Evolutionary conservation across 1,140 invertebrate genomes (phyloP).

Genomic region (Eupristina koningsbergeri): DNA sequence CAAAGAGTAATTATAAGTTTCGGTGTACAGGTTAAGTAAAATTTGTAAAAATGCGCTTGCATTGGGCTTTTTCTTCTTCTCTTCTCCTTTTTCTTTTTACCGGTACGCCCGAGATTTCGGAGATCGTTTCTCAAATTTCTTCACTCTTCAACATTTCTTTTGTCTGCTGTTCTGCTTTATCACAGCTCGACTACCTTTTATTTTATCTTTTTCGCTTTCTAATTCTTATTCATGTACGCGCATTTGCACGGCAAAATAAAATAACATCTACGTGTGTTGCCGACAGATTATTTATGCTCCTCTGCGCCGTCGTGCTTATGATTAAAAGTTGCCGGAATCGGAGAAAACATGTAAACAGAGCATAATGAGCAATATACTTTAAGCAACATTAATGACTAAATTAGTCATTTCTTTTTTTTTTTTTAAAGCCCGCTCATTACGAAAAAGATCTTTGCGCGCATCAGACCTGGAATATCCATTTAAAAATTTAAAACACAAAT

Average conservation of each 20-base stretch:
- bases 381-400: neutral
- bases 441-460: neutral
- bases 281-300: slow-evolving; percentile 34
- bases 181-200: neutral
- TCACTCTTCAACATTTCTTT: slow-evolving; percentile 12
- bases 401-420: neutral
- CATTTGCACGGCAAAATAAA: neutral
- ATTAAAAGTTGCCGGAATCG: slow-evolving; percentile 37
- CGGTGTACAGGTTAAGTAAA: too few relatives aligned
- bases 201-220: neutral
- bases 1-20: neutral
- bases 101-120: neutral
- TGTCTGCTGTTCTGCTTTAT: neutral
- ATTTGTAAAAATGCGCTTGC: too few relatives aligned
- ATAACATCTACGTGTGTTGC: neutral
- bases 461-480: neutral
- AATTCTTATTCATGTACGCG: neutral
- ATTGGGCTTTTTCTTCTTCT: too few relatives aligned
- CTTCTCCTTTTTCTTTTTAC: too few relatives aligned
- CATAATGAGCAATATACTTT: neutral
- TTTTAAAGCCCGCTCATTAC: neutral
- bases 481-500: neutral
- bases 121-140: neutral
- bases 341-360: neutral
- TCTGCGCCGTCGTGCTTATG: slow-evolving; percentile 12